Base-by-base conservation (phyloP, 2,888 invertebrate genomes). In the Alitta virens region DNA sequence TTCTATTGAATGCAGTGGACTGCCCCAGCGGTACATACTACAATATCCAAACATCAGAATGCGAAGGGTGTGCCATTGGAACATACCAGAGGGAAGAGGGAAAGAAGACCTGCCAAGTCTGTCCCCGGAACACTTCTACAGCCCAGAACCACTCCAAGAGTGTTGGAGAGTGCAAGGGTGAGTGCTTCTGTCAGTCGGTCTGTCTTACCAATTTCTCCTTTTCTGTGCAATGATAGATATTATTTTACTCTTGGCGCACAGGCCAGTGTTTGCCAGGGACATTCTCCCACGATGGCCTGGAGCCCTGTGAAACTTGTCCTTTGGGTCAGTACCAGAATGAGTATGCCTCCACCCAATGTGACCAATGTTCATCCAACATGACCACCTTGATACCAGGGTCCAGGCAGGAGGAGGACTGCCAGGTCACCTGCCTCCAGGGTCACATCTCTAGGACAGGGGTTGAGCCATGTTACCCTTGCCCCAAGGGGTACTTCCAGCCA, bases 11-110 rank as follows among this genome's bases (percentile, higher is more conserved):
- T 74, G 12, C 73, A 87, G 89, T 88, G 5, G 85, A 86, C 75
- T 89, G 89, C 74, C 87, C 88, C 1, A 79, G 84, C 65, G 89
- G 89, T 16, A 87, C 88, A 0, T 88, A 86, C 75, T 87, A 86
- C 74, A 86, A 88, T 74, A 78, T 80, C 0, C 75, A 80, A 0
- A 79, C 75, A 3, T 83, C 84, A 66, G 77, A 76, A n/a, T 89
- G 89, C 70, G 84, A 86, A 64, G 82, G 85, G 33, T 89, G 89
- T 74, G 80, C 82, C 12, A 78, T 85, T 56, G 88, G 88, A 1
- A 84, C 83, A n/a, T 89, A 86, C 72, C 88, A 87, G 69, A 84
- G 85, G 27, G 71, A 79, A 42, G 80, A 83, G 38, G 88, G 87
- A 1, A 85, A 86, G 63, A 76, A 79, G 0, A 74, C 81, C 0